Evolutionary conservation across 2,797 vertebrate species (phyloP), one percentile per base, ranked within the genome.

Genomic region (Scleropages formosus): DNA sequence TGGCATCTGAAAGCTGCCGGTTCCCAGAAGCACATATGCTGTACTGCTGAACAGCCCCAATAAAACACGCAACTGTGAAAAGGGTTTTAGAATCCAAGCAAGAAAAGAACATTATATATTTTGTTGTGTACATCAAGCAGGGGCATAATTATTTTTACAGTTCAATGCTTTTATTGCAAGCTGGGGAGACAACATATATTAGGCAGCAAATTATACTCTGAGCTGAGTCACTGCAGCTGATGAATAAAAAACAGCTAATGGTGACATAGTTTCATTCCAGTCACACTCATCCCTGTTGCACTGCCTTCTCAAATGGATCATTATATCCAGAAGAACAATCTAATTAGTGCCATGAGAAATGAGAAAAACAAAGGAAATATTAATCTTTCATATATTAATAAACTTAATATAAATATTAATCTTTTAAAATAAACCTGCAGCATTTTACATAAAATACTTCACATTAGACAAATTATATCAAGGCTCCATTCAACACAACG

Each of bases 271-370:
- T 47, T 68, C 66, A 47, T 13, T 68, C 7, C 68, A 47, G 68
- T 51, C 66, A 51, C 66, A 8, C 46, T 51, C 46, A 68, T 68
- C 46, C 20, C 49, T 20, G 66, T 66, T 22, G 47, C 47, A 20
- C 66, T 22, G 47, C 46, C 26, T 51, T 47, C 13, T 66, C 66
- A 68, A 49, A 68, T 49, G 44, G 66, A 51, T 68, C n/a, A 51
- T 68, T 68, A 68, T 47, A 68, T 9, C 46, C 66, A 68, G 66
- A 68, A 51, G 44, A 66, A 15, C 68, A 49, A 24, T 66, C 66
- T 24, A 68, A 68, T 51, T 46, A 68, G 8, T 68, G 20, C 68
- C 46, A 13, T 51, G 47, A 51, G 66, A 46, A 51, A 68, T 68
- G n/a, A 39, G 31, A 39, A 39, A 39, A 39, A 24, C 24, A 22